Evolutionary conservation across 2,797 vertebrate species (phyloP), one percentile per base, ranked within the genome.

Genomic region (Hyperoplus immaculatus): DNA sequence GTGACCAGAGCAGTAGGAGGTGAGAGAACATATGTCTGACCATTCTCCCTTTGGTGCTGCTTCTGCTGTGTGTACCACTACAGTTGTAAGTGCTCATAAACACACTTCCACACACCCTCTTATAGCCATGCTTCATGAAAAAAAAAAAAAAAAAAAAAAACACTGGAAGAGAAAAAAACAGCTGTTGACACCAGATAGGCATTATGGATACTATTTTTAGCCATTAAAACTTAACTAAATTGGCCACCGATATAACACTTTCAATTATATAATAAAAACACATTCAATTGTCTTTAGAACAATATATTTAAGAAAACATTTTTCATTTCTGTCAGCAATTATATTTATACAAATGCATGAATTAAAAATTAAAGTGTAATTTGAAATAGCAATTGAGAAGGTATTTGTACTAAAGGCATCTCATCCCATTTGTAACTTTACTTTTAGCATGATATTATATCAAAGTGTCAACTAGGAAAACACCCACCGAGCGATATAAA

Each of bases 101-200:
- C 74, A 79, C 77, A 77, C 56, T 57, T 76, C 75, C 69, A 84
- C 79, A 77, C 85, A 67, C 82, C 85, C 93, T 91, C 91, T 93
- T 93, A 94, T 92, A 92, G 81, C 73, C 77, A 86, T 21, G 84
- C 85, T 86, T 86, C 73, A 83, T 80, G 57, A 77, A 86, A 90
- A 88, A 88, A 69, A 75, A 58, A 73, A 56, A 2, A 59, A 85
- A 89, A 82, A 83, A 29, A 29, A 69, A 71, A 51, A 69, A 75
- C 69, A 58, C 41, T 60, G 29, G 12, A 29, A 69, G 77, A 58
- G 75, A 56, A 2, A 59, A 85, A 89, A 82, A 83, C 89, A 89
- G 88, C 91, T 94, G 93, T 87, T 81, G 87, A 91, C 72, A 87
- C 77, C 78, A 91, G 93, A 94, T 93, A 91, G 79, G 72, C 84